phyloP scores from a whole-genome alignment of 2,113 vertebrate genomes.

The Halichoeres trimaculatus region DNA sequence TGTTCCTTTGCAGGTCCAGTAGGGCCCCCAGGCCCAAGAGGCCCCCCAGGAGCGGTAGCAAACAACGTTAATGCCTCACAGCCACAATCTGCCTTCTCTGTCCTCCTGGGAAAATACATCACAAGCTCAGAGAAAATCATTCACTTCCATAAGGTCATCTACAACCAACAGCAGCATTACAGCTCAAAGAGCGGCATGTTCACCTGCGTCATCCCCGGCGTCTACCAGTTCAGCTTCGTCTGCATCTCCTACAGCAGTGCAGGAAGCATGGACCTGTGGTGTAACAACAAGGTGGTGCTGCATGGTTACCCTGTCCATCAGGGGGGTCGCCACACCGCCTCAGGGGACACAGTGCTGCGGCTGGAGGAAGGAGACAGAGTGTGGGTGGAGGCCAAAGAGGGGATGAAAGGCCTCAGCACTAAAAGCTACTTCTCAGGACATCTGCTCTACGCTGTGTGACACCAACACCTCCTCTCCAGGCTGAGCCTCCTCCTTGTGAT shows the following conservation, averaged over 20 bases:
- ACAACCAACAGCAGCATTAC: slow-evolving; percentile 60
- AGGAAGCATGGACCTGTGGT: not conserved
- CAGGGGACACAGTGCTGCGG: slow-evolving; percentile 24
- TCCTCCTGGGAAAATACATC: slow-evolving; percentile 14
- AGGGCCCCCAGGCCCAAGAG: slow-evolving; percentile 33
- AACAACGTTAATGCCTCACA: slow-evolving; percentile 22
- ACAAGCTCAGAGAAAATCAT: slow-evolving; percentile 19
- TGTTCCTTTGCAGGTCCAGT: slow-evolving; percentile 50
- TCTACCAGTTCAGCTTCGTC: slow-evolving; percentile 61
- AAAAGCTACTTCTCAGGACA: slow-evolving; percentile 53
- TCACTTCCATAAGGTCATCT: slow-evolving; percentile 24
- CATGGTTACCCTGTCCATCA: not conserved
- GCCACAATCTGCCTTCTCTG: slow-evolving; percentile 45
- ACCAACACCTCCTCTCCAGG: not conserved
- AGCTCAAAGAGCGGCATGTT: slow-evolving; percentile 22
- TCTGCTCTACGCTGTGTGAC: slow-evolving; percentile 31
- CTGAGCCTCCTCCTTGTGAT: not conserved
- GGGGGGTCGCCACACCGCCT: slow-evolving; percentile 11
- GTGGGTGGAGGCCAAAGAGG: slow-evolving; percentile 10
- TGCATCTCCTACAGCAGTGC: not conserved
- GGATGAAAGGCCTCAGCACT: slow-evolving; percentile 19
- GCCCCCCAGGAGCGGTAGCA: slow-evolving; percentile 23
- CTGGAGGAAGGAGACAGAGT: slow-evolving; percentile 36
- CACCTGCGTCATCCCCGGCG: slow-evolving; percentile 29
- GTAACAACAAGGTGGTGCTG: not conserved